A percentile compares a stretch with the other conserved stretches of the same genome.
These are phyloP conservation scores for Amia ocellicauda DNA, from an alignment of 2,113 vertebrate species.

Conservation along the genomic window DNA sequence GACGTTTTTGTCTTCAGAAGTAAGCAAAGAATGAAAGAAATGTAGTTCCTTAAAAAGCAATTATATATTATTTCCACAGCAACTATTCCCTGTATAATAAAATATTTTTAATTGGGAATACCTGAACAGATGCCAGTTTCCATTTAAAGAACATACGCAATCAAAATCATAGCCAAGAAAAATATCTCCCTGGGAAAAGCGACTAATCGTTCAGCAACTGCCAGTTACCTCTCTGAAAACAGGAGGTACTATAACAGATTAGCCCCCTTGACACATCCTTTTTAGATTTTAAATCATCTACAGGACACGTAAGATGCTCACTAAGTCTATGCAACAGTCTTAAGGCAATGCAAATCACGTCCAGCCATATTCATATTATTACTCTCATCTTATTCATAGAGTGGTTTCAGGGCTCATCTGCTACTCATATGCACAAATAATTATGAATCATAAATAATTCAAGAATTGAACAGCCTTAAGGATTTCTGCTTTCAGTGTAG, in stretches of 20 bases:
- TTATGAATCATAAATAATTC: slow-evolving; percentile 14
- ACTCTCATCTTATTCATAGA: slow-evolving; percentile 1
- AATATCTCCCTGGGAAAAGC: background rate
- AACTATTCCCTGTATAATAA: background rate
- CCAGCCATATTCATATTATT: slow-evolving; percentile 3
- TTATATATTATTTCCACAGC: background rate
- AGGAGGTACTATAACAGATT: background rate
- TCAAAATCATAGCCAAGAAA: background rate
- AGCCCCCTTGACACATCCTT: background rate
- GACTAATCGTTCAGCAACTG: background rate
- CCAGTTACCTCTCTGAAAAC: slow-evolving; percentile 1
- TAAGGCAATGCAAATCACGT: slow-evolving; percentile 6
- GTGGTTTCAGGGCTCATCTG: slow-evolving; percentile 13
- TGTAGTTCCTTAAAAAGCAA: background rate
- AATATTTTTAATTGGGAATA: background rate
- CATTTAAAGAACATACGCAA: background rate
- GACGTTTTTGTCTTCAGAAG: too few relatives aligned
- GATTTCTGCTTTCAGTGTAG: background rate
- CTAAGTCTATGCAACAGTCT: background rate
- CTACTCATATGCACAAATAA: slow-evolving; percentile 14
- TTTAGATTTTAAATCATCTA: slow-evolving; percentile 7
- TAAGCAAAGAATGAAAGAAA: too few relatives aligned
- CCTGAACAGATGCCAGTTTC: background rate
- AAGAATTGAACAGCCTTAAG: background rate
- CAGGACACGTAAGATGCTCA: background rate